Percentiles rank a stretch among this genome's conserved stretches.
Conservation (phyloP, 2,888 invertebrate species). For the Microctonus brassicae region DNA sequence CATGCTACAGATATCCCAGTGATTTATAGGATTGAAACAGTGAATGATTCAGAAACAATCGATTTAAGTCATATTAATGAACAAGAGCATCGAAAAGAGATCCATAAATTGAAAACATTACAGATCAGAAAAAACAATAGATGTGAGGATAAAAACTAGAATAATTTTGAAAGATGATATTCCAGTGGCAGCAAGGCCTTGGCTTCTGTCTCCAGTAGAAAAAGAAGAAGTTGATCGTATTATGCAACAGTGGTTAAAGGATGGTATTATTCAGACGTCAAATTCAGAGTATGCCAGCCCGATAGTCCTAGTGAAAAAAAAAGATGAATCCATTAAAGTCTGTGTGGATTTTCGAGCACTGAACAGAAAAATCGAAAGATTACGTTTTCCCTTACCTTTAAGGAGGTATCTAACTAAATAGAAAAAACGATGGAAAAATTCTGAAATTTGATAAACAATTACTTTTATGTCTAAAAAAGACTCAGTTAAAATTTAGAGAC, state of each 20-base stretch:
- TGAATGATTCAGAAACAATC: too few species aligned
- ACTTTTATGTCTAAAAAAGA: too few species aligned
- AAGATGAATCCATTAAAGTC: slow-evolving; percentile 44
- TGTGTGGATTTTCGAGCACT: slow-evolving; percentile 64
- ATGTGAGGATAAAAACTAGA: slow-evolving; percentile 47
- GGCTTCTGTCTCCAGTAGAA: slow-evolving; percentile 46
- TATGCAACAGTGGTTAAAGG: slow-evolving; percentile 51
- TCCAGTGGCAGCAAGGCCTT: slow-evolving; percentile 49
- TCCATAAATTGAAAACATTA: slow-evolving; percentile 42
- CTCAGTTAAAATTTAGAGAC: too few species aligned
- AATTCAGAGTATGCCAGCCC: slow-evolving; percentile 54
- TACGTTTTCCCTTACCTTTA: slow-evolving; percentile 34
- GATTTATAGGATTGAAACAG: too few species aligned
- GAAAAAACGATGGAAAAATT: too few species aligned
- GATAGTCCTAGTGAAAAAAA: slow-evolving; percentile 50
- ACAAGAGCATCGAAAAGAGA: slow-evolving; percentile 24
- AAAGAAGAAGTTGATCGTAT: slow-evolving; percentile 49
- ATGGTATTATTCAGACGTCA: slow-evolving; percentile 50
- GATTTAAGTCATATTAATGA: slow-evolving; percentile 18
- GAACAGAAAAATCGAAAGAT: slow-evolving; percentile 52
- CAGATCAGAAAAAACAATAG: slow-evolving; percentile 43
- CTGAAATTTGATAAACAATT: too few species aligned
- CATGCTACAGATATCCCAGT: too few species aligned
- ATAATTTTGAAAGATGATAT: slow-evolving; percentile 52
- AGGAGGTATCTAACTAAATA: too few species aligned